Base-by-base conservation (phyloP, 2,113 vertebrate genomes). In the Actinemys pallida region DNA sequence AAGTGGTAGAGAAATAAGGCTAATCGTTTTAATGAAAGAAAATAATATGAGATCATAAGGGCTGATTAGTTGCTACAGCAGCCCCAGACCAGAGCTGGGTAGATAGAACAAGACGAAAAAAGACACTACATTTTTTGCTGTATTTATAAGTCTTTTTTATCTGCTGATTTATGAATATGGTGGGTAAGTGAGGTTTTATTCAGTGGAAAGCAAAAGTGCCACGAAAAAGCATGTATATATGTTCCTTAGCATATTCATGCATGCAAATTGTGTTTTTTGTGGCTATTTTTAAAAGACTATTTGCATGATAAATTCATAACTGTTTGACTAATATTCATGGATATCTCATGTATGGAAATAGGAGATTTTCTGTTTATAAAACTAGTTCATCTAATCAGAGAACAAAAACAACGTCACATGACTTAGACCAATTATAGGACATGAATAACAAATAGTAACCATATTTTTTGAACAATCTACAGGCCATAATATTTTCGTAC, bases 211-310 rank as follows among this genome's bases (percentile, higher is more conserved):
- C 2, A 84, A 82, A 50, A 31, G 17, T 87, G 78, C 72, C 29
- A 69, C 65, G 87, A 95, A 83, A 1, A 31, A 14, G 19, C 16
- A 84, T 53, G 17, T 19, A 52, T 16, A 12, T 24, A 52, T 87
- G 53, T 72, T 96, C 8, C 42, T 56, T 22, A 62, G 6, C 19
- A 35, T 90, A 83, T 54, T 81, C 0, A 78, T 47, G 14, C 0
- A 75, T n/a, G 25, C 4, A n/a, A 90, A 47, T 81, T 6, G 14
- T 17, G 86, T 19, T 57, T 25, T 17, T 17, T 53, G 6, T 62
- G 35, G 0, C 4, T 91, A n/a, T 95, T 93, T 83, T 84, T 72
- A 84, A 86, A 91, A 88, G 50, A 1, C 82, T 96, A 92, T 94
- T 86, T 20, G 10, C 12, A 45, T n/a, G 5, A 81, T 47, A 83